Conservation (phyloP, 2,797 vertebrate genomes). For the Staurois parvus region DNA sequence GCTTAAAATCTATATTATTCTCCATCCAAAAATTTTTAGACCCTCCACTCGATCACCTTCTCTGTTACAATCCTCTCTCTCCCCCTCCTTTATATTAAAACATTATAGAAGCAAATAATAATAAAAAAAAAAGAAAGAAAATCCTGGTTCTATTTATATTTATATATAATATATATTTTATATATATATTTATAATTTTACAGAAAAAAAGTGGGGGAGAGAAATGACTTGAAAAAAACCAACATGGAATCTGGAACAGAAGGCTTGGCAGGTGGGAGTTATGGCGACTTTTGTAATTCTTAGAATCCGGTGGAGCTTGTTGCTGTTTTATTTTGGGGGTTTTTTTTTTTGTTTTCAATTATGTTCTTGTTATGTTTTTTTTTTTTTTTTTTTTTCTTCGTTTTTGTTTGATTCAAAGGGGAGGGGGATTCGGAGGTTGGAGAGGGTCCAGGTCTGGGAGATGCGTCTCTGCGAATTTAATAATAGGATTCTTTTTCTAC, state of each 20-base stretch:
- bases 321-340: conserved; percentile 25
- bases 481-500: conserved; percentile 78
- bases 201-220: conserved; percentile 55
- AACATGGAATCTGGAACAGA: conserved; percentile 51
- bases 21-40: not conserved
- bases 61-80: conserved; percentile 11
- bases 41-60: not conserved
- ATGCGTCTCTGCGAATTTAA: conserved; percentile 67
- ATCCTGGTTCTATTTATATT: conserved; percentile 59
- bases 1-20: conserved; percentile 1
- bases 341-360: conserved; percentile 2
- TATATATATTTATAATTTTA: conserved; percentile 64
- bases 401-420: conserved; percentile 16
- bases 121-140: conserved; percentile 24
- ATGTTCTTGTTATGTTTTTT: conserved; percentile 9
- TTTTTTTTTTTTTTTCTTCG: conserved; percentile 14
- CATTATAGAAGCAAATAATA: conserved; percentile 24
- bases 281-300: conserved; percentile 27
- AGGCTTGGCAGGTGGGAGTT: conserved; percentile 21
- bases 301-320: conserved; percentile 23
- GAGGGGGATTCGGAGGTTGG: conserved; percentile 38
- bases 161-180: conserved; percentile 64
- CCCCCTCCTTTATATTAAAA: conserved; percentile 53
- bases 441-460: conserved; percentile 55
- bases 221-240: conserved; percentile 57